A percentile compares a stretch with the other conserved stretches of the same genome.
Evolutionary conservation across 2,797 vertebrate species (phyloP).

Genomic region (Oophaga sylvatica): DNA sequence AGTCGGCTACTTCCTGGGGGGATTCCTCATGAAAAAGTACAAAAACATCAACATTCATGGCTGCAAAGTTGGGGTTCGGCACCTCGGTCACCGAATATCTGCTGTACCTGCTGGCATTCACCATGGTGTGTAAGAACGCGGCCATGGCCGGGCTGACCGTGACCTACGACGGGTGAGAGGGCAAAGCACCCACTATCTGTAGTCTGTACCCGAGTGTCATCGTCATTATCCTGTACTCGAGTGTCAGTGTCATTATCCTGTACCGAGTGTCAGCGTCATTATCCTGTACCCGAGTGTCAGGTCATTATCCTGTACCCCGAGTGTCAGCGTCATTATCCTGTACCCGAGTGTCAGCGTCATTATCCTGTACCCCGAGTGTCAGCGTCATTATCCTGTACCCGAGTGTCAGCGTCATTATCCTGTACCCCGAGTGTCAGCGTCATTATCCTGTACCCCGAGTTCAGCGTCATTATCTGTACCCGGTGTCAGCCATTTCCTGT

Average conservation of each 20-base stretch:
- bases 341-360: neutral
- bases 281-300: neutral
- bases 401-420: neutral
- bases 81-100: slow-evolving; percentile 67
- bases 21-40: slow-evolving; percentile 73
- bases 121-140: slow-evolving; percentile 68
- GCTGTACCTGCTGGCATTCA: slow-evolving; percentile 66
- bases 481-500: too few relatives aligned
- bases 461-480: neutral
- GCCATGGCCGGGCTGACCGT: slow-evolving; percentile 70
- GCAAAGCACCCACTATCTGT: too few relatives aligned
- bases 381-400: neutral
- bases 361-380: neutral
- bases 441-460: neutral
- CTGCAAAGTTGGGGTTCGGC: slow-evolving; percentile 68
- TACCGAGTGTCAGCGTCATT: neutral
- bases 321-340: neutral
- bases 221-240: neutral
- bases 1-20: slow-evolving; percentile 71
- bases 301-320: neutral
- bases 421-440: neutral
- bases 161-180: slow-evolving; percentile 70
- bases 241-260: neutral
- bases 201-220: neutral
- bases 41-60: slow-evolving; percentile 68